phyloP scores from a whole-genome alignment of 2,888 invertebrate species.

The Galeruca laticollis region DNA sequence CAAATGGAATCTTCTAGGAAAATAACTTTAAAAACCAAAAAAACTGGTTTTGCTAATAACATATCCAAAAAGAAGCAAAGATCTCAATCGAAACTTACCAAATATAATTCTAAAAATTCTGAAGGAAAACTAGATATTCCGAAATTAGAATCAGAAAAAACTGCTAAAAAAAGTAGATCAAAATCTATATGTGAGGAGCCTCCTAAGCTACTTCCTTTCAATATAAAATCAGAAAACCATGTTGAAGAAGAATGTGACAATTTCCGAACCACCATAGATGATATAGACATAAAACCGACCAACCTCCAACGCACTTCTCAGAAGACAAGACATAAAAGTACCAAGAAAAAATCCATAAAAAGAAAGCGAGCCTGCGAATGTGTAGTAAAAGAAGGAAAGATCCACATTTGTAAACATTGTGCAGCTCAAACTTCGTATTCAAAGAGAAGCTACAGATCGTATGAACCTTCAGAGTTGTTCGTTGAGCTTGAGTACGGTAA shows the following conservation, averaged over 20 bases:
- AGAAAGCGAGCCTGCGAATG: slow-evolving; percentile 15
- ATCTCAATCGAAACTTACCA: background rate
- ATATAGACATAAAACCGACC: background rate
- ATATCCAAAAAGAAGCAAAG: background rate
- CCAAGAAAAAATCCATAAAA: background rate
- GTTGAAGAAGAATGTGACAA: background rate
- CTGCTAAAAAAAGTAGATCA: background rate
- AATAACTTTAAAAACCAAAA: background rate
- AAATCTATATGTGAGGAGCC: background rate
- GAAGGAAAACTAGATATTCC: background rate
- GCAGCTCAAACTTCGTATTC: background rate
- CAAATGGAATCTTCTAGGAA: background rate
- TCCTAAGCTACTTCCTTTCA: background rate
- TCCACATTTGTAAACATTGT: slow-evolving; percentile 5
- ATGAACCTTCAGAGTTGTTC: background rate
- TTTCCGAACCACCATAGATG: background rate
- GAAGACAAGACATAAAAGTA: background rate
- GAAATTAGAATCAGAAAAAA: background rate
- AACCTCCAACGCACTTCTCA: background rate
- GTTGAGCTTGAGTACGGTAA: background rate
- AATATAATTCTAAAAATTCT: background rate
- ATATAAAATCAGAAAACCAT: background rate
- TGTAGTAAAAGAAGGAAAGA: background rate
- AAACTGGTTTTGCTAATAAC: background rate
- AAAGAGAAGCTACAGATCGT: background rate